A percentile compares a stretch with the other conserved stretches of the same genome.
Conservation (phyloP, 1,140 invertebrate genomes). For the Gryllus bimaculatus region DNA sequence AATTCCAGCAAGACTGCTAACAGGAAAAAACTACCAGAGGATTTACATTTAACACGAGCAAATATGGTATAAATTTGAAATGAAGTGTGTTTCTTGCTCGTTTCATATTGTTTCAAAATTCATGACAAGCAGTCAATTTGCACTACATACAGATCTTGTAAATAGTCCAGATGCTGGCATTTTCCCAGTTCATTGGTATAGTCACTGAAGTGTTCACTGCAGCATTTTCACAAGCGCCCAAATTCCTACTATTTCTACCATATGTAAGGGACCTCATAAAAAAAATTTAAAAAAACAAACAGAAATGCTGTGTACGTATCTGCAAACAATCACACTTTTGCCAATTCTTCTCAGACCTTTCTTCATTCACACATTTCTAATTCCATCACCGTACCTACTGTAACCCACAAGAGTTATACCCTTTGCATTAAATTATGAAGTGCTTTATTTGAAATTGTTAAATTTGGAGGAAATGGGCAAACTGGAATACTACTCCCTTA, state of each 20-base stretch:
- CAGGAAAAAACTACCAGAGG: no score
- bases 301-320: neutral
- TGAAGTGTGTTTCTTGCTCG: neutral
- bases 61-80: neutral
- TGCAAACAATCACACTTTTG: neutral
- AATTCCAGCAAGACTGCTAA: no score
- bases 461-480: neutral
- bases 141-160: no score
- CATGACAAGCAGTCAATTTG: neutral
- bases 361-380: neutral
- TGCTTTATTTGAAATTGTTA: neutral
- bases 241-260: no score
- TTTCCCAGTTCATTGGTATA: no score
- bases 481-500: neutral
- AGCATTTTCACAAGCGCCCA: no score
- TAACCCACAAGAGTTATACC: neutral
- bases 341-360: neutral
- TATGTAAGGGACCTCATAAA: no score
- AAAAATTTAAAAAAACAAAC: no score
- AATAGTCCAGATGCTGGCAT: no score
- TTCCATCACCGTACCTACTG: neutral
- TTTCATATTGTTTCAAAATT: neutral
- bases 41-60: neutral
- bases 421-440: neutral
- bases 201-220: no score